A percentile compares a stretch with the other conserved stretches of the same genome.
phyloP scores from a whole-genome alignment of 2,888 invertebrate species.

The Brachypterus glaber region DNA sequence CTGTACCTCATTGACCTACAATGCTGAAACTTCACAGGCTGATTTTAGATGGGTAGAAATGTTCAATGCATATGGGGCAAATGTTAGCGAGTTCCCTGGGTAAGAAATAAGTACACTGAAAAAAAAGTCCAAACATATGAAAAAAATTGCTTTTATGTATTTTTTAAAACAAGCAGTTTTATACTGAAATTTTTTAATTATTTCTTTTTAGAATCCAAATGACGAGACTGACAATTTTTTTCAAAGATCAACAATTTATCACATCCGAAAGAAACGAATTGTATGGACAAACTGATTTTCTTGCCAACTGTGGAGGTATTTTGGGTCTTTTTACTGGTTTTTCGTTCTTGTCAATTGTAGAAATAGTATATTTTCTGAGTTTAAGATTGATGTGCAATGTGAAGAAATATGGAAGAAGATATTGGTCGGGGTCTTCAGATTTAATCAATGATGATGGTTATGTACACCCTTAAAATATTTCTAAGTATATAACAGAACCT shows the following conservation, averaged over 20 bases:
- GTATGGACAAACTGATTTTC: conserved; percentile 48
- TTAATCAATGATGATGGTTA: conserved; percentile 30
- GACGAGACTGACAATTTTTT: conserved; percentile 58
- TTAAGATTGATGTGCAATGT: conserved; percentile 43
- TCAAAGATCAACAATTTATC: conserved; percentile 56
- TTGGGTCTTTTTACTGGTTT: conserved; percentile 55
- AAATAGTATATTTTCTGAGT: conserved; percentile 51
- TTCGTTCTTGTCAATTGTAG: conserved; percentile 53
- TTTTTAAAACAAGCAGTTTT: conserved; percentile 1
- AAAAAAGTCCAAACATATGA: conserved; percentile 1
- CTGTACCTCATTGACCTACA: conserved; percentile 61
- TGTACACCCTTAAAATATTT: conserved; percentile 27
- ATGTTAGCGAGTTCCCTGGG: conserved; percentile 38
- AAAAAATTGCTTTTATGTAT: conserved; percentile 1
- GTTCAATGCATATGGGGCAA: conserved; percentile 45
- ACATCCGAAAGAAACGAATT: conserved; percentile 48
- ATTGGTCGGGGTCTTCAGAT: conserved; percentile 35
- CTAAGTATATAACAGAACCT: no score
- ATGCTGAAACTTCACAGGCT: conserved; percentile 64
- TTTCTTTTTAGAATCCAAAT: conserved; percentile 42
- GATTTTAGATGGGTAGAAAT: conserved; percentile 55
- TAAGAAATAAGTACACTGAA: conserved; percentile 16
- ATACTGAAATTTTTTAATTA: conserved; percentile 1
- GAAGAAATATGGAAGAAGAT: conserved; percentile 38
- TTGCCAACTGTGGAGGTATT: conserved; percentile 50